Percentiles rank a stretch among this genome's conserved stretches.
Conservation (phyloP, 2,797 vertebrate species). For the Hephaestus fuliginosus region DNA sequence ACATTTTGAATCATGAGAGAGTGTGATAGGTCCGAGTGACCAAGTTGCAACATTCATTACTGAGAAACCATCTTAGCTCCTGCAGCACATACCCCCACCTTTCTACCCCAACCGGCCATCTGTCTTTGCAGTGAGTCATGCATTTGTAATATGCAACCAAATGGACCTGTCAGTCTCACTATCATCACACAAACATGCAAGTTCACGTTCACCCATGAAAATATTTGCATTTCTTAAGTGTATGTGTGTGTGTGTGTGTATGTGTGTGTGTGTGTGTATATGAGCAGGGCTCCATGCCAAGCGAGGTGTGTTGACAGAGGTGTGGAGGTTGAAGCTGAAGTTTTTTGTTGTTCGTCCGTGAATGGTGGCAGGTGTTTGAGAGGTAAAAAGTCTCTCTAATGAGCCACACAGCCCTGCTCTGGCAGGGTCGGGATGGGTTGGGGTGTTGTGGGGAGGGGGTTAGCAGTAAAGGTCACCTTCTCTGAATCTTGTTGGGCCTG, state of each 20-base stretch:
- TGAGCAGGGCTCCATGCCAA: constrained; percentile 13
- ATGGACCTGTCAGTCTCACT: constrained; percentile 63
- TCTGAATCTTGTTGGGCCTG: constrained; percentile 46
- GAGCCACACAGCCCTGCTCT: constrained; percentile 40
- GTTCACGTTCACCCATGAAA: constrained; percentile 7
- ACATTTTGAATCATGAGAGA: constrained; percentile 14
- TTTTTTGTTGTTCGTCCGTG: constrained; percentile 38
- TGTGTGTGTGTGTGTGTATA: neutral
- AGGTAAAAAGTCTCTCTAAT: constrained; percentile 65
- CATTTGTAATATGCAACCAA: constrained; percentile 65
- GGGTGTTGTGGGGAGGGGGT: neutral
- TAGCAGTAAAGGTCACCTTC: constrained; percentile 78
- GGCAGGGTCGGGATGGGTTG: constrained; percentile 11
- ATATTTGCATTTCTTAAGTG: constrained; percentile 29
- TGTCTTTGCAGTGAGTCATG: constrained; percentile 59
- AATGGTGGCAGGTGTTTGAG: constrained; percentile 70
- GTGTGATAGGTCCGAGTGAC: constrained; percentile 1
- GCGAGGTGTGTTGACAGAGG: constrained; percentile 48
- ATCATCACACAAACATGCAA: constrained; percentile 45
- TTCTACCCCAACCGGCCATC: constrained; percentile 49
- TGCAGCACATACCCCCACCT: neutral
- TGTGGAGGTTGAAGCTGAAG: constrained; percentile 42
- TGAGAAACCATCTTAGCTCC: constrained; percentile 14
- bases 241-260: constrained; percentile 4
- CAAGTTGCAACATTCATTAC: constrained; percentile 39